Conservation (phyloP, 2,888 invertebrate species). For the Callyntrura guangdongensis region DNA sequence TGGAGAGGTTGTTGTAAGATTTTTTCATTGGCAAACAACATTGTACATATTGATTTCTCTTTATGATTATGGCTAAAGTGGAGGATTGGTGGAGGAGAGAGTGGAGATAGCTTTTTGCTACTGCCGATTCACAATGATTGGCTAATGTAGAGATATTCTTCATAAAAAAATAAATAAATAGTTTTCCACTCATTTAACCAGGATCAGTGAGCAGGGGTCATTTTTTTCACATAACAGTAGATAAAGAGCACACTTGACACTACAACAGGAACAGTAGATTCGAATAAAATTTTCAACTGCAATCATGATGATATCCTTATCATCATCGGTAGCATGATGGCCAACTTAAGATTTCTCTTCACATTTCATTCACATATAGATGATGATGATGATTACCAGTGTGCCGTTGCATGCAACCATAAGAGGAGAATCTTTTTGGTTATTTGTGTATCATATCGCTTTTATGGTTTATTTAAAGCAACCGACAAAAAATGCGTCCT, state of each 20-base stretch:
- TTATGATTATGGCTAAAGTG: background rate
- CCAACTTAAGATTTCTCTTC: background rate
- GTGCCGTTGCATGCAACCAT: background rate
- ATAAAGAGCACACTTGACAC: conserved; percentile 35
- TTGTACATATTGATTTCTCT: conserved; percentile 59
- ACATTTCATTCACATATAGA: background rate
- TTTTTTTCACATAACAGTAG: background rate
- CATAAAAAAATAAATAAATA: conserved; percentile 7
- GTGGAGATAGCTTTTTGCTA: conserved; percentile 2
- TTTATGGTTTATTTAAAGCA: background rate
- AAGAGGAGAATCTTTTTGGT: background rate
- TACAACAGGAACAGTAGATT: background rate
- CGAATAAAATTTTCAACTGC: background rate
- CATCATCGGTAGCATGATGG: background rate
- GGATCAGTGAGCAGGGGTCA: background rate
- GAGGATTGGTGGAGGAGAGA: background rate
- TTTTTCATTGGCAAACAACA: conserved; percentile 57
- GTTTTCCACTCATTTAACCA: background rate
- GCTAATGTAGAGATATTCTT: background rate
- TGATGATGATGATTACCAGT: conserved; percentile 3
- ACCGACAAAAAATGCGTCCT: conserved; percentile 17
- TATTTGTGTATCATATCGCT: background rate
- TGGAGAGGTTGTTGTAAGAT: conserved; percentile 43
- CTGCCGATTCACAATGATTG: background rate
- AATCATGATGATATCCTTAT: conserved; percentile 6